A percentile compares a stretch with the other conserved stretches of the same genome.
These are phyloP conservation scores for Globia sparganii DNA, from an alignment of 2,888 invertebrate genomes.

Conservation along the genomic window DNA sequence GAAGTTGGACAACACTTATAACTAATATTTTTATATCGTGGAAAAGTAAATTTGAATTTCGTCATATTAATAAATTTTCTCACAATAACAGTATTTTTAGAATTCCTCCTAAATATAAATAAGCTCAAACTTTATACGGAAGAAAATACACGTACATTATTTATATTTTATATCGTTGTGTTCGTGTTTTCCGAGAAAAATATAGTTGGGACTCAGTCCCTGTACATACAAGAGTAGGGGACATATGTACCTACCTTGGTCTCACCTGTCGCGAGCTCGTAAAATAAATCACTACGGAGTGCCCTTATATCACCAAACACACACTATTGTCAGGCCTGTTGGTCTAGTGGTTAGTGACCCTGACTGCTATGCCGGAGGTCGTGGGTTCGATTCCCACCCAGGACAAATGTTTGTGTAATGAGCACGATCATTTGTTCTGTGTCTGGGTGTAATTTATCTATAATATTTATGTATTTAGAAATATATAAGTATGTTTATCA, in stretches of 20 bases:
- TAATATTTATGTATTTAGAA: too few species aligned
- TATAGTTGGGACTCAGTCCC: slow-evolving; percentile 26
- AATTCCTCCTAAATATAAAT: not conserved
- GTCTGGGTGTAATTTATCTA: too few species aligned
- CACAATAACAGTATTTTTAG: not conserved
- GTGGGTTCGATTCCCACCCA: too few species aligned
- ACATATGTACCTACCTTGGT: slow-evolving; percentile 47
- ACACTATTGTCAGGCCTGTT: slow-evolving; percentile 71
- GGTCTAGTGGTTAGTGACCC: too few species aligned
- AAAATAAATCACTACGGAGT: slow-evolving; percentile 75
- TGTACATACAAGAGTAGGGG: slow-evolving; percentile 61
- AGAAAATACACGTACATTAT: slow-evolving; percentile 26
- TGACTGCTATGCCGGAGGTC: too few species aligned
- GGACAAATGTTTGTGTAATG: too few species aligned
- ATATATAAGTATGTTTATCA: too few species aligned
- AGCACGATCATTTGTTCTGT: too few species aligned
- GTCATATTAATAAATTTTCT: not conserved
- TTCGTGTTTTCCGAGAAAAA: slow-evolving; percentile 52
- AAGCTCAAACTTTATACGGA: slow-evolving; percentile 16
- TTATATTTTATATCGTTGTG: slow-evolving; percentile 23
- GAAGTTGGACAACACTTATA: not conserved
- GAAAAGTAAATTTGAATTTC: not conserved
- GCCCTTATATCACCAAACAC: slow-evolving; percentile 68
- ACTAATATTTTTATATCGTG: not conserved
- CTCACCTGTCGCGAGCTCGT: slow-evolving; percentile 70